Evolutionary conservation across 2,888 invertebrate genomes (phyloP).

Genomic region (Hoplodrina blanda): DNA sequence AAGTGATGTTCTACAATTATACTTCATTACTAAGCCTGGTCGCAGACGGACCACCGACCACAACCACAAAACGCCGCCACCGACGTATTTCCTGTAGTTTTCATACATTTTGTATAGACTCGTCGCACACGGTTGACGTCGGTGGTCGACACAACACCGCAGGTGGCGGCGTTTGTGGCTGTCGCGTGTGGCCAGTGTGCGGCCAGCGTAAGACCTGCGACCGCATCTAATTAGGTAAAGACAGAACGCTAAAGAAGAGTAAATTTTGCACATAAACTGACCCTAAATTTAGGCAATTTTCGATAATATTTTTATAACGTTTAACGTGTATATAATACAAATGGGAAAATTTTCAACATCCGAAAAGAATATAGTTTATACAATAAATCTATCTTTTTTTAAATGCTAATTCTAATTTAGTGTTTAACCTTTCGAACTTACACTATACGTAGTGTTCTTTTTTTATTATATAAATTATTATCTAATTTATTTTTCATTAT

Average conservation of each 20-base stretch:
- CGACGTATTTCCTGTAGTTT: too few relatives aligned
- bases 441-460: conserved; percentile 16
- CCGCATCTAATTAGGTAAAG: conserved; percentile 1
- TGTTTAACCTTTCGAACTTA: conserved; percentile 37
- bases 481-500: neutral
- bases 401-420: conserved; percentile 45
- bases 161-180: too few relatives aligned
- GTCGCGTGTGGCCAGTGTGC: too few relatives aligned
- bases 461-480: neutral
- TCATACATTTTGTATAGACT: too few relatives aligned
- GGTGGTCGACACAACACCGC: too few relatives aligned
- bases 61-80: too few relatives aligned
- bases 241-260: conserved; percentile 11
- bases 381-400: conserved; percentile 29
- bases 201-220: neutral
- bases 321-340: conserved; percentile 40
- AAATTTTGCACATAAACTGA: conserved; percentile 7
- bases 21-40: neutral
- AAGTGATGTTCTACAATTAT: conserved; percentile 2
- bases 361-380: conserved; percentile 35
- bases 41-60: too few relatives aligned
- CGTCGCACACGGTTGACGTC: too few relatives aligned
- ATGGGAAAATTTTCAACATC: conserved; percentile 28
- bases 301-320: conserved; percentile 30
- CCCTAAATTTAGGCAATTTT: conserved; percentile 40